Evolutionary conservation across 23 tunicate species (phyloP).

Genomic region (Aplidium turbinatum): DNA sequence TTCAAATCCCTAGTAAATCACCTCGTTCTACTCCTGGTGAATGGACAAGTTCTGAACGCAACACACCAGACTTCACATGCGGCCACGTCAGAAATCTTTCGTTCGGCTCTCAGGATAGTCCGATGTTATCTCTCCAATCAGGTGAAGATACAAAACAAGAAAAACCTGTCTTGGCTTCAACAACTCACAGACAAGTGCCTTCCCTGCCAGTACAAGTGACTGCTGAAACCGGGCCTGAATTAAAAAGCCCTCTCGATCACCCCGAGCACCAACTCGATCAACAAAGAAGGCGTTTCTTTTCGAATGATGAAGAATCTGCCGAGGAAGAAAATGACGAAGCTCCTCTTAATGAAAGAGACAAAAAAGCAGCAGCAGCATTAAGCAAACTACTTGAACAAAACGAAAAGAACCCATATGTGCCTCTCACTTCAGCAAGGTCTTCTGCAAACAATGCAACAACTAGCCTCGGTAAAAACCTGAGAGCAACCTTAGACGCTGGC

Average conservation of each 20-base stretch:
- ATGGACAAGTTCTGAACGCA: constrained; percentile 44
- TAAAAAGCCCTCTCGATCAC: constrained; percentile 72
- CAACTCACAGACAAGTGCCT: not conserved
- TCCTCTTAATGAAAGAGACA: constrained; percentile 62
- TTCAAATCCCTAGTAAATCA: not conserved
- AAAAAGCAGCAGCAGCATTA: constrained; percentile 57
- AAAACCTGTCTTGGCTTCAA: not conserved
- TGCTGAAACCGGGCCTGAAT: constrained; percentile 36
- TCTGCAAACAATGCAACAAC: no score
- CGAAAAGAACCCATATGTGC: constrained; percentile 23
- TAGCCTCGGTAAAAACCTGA: no score
- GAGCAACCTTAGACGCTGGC: no score
- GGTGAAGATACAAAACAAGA: not conserved
- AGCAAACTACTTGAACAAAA: constrained; percentile 46
- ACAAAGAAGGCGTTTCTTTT: constrained; percentile 55
- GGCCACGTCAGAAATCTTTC: constrained; percentile 33
- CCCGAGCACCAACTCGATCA: constrained; percentile 57
- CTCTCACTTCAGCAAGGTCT: no score
- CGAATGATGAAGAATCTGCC: constrained; percentile 40
- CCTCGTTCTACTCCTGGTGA: not conserved
- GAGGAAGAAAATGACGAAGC: constrained; percentile 52
- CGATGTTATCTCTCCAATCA: constrained; percentile 18
- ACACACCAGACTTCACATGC: constrained; percentile 25
- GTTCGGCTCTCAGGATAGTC: constrained; percentile 55
- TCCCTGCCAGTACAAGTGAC: not conserved